phyloP scores from a whole-genome alignment of 2,888 invertebrate species.

The Leptinotarsa juncta region DNA sequence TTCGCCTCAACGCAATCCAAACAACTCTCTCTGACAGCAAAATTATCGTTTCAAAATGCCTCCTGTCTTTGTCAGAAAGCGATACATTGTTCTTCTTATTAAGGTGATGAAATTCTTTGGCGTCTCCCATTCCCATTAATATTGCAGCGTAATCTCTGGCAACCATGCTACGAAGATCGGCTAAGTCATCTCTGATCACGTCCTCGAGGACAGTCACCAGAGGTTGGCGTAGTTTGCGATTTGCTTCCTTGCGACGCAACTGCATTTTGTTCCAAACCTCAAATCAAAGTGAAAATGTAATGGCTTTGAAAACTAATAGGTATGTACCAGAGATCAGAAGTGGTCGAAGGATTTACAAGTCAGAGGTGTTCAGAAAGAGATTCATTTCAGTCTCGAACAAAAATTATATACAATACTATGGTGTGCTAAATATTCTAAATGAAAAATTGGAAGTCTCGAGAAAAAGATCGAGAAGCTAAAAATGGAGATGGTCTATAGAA shows the following conservation, averaged over 20 bases:
- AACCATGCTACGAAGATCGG: slow-evolving; percentile 71
- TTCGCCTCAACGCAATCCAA: slow-evolving; percentile 74
- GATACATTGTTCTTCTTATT: slow-evolving; percentile 70
- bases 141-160: slow-evolving; percentile 73
- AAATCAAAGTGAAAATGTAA: background rate
- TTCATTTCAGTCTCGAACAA: too few species aligned
- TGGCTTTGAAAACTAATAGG: background rate
- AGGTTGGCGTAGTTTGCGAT: slow-evolving; percentile 69
- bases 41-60: slow-evolving; percentile 71
- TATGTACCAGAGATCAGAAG: too few species aligned
- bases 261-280: slow-evolving; percentile 71
- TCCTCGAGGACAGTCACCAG: slow-evolving; percentile 67
- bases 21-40: slow-evolving; percentile 72
- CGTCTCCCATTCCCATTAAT: slow-evolving; percentile 70
- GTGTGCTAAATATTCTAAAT: too few species aligned
- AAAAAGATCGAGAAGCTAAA: too few species aligned
- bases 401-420: too few species aligned
- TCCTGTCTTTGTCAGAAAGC: slow-evolving; percentile 73
- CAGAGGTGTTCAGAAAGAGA: too few species aligned
- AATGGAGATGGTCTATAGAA: too few species aligned
- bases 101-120: slow-evolving; percentile 72
- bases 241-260: slow-evolving; percentile 67
- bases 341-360: too few species aligned
- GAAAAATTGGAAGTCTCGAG: too few species aligned
- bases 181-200: slow-evolving; percentile 69